phyloP scores from a whole-genome alignment of 2,888 invertebrate species.

The Oxyscelio sp. region DNA sequence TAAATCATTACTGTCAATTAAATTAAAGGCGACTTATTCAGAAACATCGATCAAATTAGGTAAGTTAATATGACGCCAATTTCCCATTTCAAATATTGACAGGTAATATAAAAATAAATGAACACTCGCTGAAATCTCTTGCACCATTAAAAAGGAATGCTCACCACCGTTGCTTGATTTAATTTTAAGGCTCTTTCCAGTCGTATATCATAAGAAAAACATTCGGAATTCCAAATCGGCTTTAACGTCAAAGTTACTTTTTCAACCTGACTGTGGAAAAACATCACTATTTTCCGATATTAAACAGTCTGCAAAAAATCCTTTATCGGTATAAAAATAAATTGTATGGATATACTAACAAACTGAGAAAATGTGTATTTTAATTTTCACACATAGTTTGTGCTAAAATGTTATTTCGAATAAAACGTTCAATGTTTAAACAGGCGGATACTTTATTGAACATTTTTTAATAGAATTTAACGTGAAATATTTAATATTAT shows the following conservation, averaged over 20 bases:
- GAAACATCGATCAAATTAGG: neutral
- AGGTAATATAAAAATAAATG: neutral
- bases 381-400: no score
- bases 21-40: neutral
- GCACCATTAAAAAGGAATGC: slow-evolving; percentile 33
- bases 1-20: slow-evolving; percentile 42
- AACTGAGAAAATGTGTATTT: neutral
- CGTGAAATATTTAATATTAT: no score
- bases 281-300: slow-evolving; percentile 46
- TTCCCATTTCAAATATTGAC: neutral
- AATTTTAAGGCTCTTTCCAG: slow-evolving; percentile 36
- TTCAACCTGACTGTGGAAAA: slow-evolving; percentile 35
- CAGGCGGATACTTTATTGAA: no score
- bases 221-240: slow-evolving; percentile 65
- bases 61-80: slow-evolving; percentile 1
- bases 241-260: slow-evolving; percentile 48
- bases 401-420: no score
- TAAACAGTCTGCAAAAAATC: slow-evolving; percentile 38
- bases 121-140: slow-evolving; percentile 14
- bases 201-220: slow-evolving; percentile 61
- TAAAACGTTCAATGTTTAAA: no score
- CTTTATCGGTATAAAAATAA: slow-evolving; percentile 38
- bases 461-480: no score
- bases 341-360: slow-evolving; percentile 32
- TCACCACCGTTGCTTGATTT: slow-evolving; percentile 43